Base-by-base conservation (phyloP, 2,888 invertebrate genomes). In the Petrolisthes manimaculis region DNA sequence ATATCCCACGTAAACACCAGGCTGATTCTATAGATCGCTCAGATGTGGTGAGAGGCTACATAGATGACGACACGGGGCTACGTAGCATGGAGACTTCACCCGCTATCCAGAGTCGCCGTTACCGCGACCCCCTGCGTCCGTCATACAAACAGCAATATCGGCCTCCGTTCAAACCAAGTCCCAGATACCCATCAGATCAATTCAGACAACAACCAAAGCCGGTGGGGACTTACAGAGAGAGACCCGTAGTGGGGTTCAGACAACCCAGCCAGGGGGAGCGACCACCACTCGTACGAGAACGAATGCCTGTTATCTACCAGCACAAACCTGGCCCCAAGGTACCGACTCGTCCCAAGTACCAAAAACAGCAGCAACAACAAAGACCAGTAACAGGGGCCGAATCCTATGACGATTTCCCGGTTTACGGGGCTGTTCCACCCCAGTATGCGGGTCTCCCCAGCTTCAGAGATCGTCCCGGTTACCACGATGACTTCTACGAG, bases 1-100 rank as follows among this genome's bases (percentile, higher is more conserved):
- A 87, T 0, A 87, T 87, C 71, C 87, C 87, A 0, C 53, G 79
- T 12, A 71, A 55, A 12, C 51, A 54, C 12, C 75, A 82, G 54
- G 51, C 53, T 6, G n/a, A 0, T 18, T 74, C 83, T 24, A 53
- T 55, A 6, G 55, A 71, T 5, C 56, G 79, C 24, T 79, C 79
- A 8, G 85, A 79, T 85, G 56, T 5, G 55, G 21, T 56, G 21
- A 56, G 56, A 56, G 37, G 37, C 37, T 37, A 37, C 37, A 37
- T 37, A 37, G 37, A 37, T 37, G 37, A 37, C 37, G 37, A 37
- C 37, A 1, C 5, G 5, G 8, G 6, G 4, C 9, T 21, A 3
- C 14, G 21, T 24, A 4, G 56, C 21, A 55, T 56, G 37, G 21
- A 4, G 3, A 51, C 61, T 8, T 21, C 82, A 9, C 61, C 21